Base-by-base conservation (phyloP, 2,888 invertebrate species). In the Agrenia bidenticulata region DNA sequence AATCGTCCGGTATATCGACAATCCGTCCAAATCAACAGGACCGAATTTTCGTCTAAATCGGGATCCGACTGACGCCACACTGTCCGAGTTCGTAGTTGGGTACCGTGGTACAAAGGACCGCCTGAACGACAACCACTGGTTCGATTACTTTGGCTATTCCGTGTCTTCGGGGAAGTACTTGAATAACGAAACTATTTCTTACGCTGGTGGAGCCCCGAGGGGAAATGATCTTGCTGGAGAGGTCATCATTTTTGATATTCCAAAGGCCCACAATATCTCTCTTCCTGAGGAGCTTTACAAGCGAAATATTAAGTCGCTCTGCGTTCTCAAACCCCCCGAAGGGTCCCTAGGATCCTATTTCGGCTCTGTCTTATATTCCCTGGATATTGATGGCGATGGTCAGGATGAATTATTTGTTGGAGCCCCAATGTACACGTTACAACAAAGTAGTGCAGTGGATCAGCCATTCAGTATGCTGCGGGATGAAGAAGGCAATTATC, bases 311-410 rank as follows among this genome's bases (percentile, higher is more conserved):
- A n/a, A n/a, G n/a, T n/a, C n/a, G n/a, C n/a, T n/a, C 4, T 0
- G 1, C 2, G 13, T n/a, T n/a, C n/a, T n/a, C n/a, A n/a, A n/a
- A n/a, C n/a, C n/a, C n/a, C n/a, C n/a, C n/a, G n/a, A n/a, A n/a
- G n/a, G n/a, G n/a, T n/a, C n/a, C 61, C 61, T 70, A 27, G 67
- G 56, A 0, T 70, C 70, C 1, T 70, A 70, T 39, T 70, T 70
- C 45, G 70, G 70, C 2, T 63, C 67, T 2, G 70, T 67, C 15
- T 39, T 70, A 9, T 57, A 59, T 39, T 49, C 67, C 2, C 42
- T 41, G 21, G 63, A 70, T 37, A 54, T 70, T 9, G 54, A 67
- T 58, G 64, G 55, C 9, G 49, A 64, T 56, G 64, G 63, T n/a
- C 9, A 39, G 32, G 67, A 67, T 32, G 67, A 67, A 54, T 49